Evolutionary conservation across 2,113 vertebrate species (phyloP).

Genomic region (Psilopogon haemacephalus): DNA sequence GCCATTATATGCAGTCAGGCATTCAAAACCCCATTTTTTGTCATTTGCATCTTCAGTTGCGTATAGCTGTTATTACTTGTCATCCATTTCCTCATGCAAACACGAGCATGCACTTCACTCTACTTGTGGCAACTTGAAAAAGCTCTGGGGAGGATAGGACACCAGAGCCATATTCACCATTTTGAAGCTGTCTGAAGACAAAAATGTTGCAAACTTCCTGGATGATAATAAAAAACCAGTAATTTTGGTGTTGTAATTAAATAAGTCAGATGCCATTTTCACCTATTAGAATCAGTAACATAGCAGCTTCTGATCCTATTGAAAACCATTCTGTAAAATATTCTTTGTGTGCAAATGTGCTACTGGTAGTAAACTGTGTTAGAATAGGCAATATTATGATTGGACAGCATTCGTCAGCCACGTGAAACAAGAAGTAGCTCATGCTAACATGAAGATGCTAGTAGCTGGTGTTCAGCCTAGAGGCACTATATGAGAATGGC

Average conservation of each 20-base stretch:
- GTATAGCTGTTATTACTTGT: constrained; percentile 22
- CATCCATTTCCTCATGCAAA: neutral
- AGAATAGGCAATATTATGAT: neutral
- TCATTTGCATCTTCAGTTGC: neutral
- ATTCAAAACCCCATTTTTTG: constrained; percentile 45
- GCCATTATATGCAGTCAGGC: neutral
- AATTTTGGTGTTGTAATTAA: neutral
- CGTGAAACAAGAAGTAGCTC: neutral
- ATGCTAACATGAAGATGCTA: neutral
- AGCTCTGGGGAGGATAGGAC: neutral
- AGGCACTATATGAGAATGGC: neutral
- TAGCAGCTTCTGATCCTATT: neutral
- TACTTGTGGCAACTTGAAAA: neutral
- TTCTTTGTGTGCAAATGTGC: neutral
- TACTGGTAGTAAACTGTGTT: neutral
- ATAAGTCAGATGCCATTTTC: neutral
- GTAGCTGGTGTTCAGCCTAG: neutral
- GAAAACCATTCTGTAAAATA: neutral
- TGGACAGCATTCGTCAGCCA: neutral
- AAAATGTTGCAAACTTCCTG: neutral
- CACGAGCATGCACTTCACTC: neutral
- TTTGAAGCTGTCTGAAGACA: neutral
- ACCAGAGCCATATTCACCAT: neutral
- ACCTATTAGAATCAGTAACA: neutral
- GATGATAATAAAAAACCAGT: neutral